Evolutionary conservation across 1,140 invertebrate genomes (phyloP), one percentile per base, ranked within the genome.

Genomic region (Lasioglossum albipes): DNA sequence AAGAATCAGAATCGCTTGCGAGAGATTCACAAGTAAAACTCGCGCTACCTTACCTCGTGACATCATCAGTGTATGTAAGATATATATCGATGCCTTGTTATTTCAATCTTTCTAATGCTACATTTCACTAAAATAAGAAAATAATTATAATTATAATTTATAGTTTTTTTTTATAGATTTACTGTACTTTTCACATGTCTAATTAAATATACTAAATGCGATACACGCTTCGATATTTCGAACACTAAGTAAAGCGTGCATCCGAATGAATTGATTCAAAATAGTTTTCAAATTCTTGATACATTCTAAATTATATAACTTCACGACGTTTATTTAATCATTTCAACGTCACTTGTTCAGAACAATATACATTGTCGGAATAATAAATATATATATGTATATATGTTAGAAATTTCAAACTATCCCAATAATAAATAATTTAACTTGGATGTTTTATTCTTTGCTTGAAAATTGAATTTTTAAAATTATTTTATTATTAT

Each of bases 31-130:
- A 64, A 22, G 57, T 81, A 31, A 64, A 81, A 52, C 41, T 87
- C 90, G 77, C 70, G 78, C 71, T 80, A 86, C 87, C 84, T 82
- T 91, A 88, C 81, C 80, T 88, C 77, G 87, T 90, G 87, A 90
- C 89, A 86, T 90, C 84, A 85, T 75, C 70, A 61, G 66, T 61
- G 57, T 75, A 84, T 27, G 27, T 20, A 52, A 67, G 74, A 69
- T 80, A 49, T 45, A 75, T 75, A 75, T 80, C 72, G 64, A 68
- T 75, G 65, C 61, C 65, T 75, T 54, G 65, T 68, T 75, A 75
- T 68, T 75, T 80, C 79, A 75, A 80, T 80, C 65, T 80, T 75
- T 75, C 65, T 69, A 68, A 27, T 27, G 27, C 13, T 80, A 79
- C 57, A 69, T 68, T 68, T 67, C 54, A 54, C 57, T 18, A 7